Evolutionary conservation across 2,113 vertebrate genomes (phyloP).

Genomic region (Malurus melanocephalus): DNA sequence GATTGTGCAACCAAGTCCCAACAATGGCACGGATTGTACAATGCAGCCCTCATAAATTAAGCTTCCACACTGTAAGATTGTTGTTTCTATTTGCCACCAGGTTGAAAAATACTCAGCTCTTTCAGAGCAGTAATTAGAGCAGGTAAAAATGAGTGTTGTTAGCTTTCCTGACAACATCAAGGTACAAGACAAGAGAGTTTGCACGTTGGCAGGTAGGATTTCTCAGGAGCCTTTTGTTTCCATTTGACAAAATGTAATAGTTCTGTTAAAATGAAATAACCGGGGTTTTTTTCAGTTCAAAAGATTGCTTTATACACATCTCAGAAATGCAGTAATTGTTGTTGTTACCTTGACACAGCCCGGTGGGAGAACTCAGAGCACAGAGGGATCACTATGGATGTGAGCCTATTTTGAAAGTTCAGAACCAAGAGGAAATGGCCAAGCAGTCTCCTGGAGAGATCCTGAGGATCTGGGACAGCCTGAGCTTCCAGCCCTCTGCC

Average conservation of each 20-base stretch:
- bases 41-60: background rate
- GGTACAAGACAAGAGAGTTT: background rate
- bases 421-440: background rate
- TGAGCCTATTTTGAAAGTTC: background rate
- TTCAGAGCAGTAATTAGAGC: background rate
- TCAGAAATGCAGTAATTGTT: background rate
- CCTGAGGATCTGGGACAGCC: background rate
- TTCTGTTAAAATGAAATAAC: background rate
- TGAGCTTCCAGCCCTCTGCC: background rate
- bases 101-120: background rate
- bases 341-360: background rate
- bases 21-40: background rate
- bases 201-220: background rate
- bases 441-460: background rate
- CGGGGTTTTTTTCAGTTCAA: background rate
- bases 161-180: background rate
- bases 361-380: background rate
- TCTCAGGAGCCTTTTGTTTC: background rate
- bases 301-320: background rate
- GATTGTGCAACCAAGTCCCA: background rate
- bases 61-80: background rate
- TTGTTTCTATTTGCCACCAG: constrained; percentile 1
- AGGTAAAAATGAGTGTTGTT: background rate
- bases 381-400: background rate
- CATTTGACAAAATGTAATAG: background rate